A percentile compares a stretch with the other conserved stretches of the same genome.
Conservation (phyloP, 2,888 invertebrate genomes). For the Blera fallax region DNA sequence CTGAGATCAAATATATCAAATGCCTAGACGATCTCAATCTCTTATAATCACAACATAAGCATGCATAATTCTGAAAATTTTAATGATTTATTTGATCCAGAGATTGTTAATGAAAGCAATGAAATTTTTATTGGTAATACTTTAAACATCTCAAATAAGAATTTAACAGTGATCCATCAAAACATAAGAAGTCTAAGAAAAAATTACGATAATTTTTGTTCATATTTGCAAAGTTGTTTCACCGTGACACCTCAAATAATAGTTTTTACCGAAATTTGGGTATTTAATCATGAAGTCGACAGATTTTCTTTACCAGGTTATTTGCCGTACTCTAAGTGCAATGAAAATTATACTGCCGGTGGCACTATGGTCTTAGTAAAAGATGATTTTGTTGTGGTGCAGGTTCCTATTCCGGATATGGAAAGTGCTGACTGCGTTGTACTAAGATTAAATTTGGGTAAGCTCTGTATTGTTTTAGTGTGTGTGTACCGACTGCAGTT, state of each 20-base stretch:
- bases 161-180: too few relatives aligned
- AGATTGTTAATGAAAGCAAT: too few relatives aligned
- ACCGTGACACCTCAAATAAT: background rate
- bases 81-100: too few relatives aligned
- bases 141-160: too few relatives aligned
- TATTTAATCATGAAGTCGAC: background rate
- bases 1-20: too few relatives aligned
- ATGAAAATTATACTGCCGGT: background rate
- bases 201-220: too few relatives aligned
- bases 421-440: constrained; percentile 5
- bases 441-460: background rate
- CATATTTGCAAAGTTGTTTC: too few relatives aligned
- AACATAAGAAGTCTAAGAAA: too few relatives aligned
- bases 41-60: too few relatives aligned
- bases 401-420: background rate
- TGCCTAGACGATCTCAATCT: too few relatives aligned
- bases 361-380: background rate
- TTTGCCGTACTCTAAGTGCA: background rate
- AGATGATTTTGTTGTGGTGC: background rate
- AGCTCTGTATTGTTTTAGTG: constrained; percentile 5
- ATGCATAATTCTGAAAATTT: too few relatives aligned
- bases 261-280: background rate
- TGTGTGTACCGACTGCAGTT: constrained; percentile 1
- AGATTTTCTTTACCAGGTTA: constrained; percentile 2
- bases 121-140: too few relatives aligned